A percentile compares a stretch with the other conserved stretches of the same genome.
These are phyloP conservation scores for Lypha dubia DNA, from an alignment of 2,888 invertebrate species.

Conservation along the genomic window DNA sequence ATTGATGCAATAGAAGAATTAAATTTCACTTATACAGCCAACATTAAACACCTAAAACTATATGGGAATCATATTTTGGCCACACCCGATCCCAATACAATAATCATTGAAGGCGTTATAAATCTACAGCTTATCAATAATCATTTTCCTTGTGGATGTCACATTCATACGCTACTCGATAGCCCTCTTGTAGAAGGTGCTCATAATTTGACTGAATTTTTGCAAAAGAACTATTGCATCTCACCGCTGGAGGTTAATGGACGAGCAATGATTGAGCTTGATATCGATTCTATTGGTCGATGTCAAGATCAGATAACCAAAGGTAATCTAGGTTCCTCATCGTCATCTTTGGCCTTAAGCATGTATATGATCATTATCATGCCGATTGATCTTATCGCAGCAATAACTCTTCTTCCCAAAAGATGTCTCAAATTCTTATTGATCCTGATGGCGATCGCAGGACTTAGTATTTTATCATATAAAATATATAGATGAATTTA, in stretches of 20 bases:
- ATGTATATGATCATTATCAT: conserved; percentile 80
- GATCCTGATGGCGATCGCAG: not conserved
- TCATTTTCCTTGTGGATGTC: conserved; percentile 94
- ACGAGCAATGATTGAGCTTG: conserved; percentile 88
- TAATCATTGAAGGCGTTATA: conserved; percentile 89
- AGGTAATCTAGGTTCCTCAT: conserved; percentile 86
- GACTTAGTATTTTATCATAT: conserved; percentile 3
- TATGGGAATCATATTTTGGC: conserved; percentile 93
- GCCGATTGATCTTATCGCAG: conserved; percentile 73
- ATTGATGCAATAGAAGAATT: conserved; percentile 92
- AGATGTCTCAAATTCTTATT: conserved; percentile 10
- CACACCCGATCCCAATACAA: conserved; percentile 87
- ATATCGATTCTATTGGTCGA: conserved; percentile 87
- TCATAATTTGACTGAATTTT: conserved; percentile 86
- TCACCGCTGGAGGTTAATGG: conserved; percentile 93
- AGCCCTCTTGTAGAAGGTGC: conserved; percentile 90
- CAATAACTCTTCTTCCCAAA: conserved; percentile 1
- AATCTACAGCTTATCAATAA: conserved; percentile 89
- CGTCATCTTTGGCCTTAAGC: conserved; percentile 79
- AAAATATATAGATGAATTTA: conserved; percentile 54
- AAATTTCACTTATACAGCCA: conserved; percentile 88
- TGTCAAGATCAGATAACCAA: conserved; percentile 88
- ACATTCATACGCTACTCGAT: conserved; percentile 89
- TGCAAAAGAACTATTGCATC: conserved; percentile 92
- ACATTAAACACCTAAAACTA: conserved; percentile 88